These are phyloP conservation scores for Lochmaea capreae DNA, from an alignment of 2,888 invertebrate species.

Conservation along the genomic window DNA sequence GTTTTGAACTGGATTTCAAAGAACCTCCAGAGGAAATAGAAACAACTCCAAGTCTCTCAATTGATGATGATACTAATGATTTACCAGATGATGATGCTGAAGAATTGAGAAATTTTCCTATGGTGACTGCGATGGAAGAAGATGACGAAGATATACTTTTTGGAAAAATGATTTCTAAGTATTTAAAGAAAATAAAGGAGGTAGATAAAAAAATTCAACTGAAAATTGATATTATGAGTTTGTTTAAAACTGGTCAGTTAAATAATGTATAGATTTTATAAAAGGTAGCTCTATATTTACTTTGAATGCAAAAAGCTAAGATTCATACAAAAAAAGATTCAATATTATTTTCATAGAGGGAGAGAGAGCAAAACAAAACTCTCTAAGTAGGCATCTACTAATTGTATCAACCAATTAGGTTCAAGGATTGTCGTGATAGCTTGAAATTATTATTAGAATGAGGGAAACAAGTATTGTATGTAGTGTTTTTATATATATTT, in stretches of 20 bases:
- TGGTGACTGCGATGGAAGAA: not conserved
- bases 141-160: constrained; percentile 20
- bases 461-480: too few relatives aligned
- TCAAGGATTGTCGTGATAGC: too few relatives aligned
- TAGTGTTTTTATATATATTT: too few relatives aligned
- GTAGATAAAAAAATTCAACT: constrained; percentile 18
- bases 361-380: too few relatives aligned
- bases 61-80: constrained; percentile 11
- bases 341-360: too few relatives aligned
- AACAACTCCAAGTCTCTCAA: constrained; percentile 20
- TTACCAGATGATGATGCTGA: not conserved
- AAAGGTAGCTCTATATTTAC: too few relatives aligned
- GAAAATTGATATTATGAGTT: constrained; percentile 18
- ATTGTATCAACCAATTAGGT: too few relatives aligned
- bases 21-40: constrained; percentile 23
- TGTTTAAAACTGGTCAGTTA: constrained; percentile 11
- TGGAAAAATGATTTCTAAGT: constrained; percentile 19
- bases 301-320: too few relatives aligned
- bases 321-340: too few relatives aligned
- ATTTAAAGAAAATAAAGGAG: constrained; percentile 16
- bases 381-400: too few relatives aligned
- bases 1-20: constrained; percentile 5
- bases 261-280: not conserved
- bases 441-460: too few relatives aligned
- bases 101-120: constrained; percentile 7